Evolutionary conservation across 2,888 invertebrate species (phyloP).

Genomic region (Philereme transversata): DNA sequence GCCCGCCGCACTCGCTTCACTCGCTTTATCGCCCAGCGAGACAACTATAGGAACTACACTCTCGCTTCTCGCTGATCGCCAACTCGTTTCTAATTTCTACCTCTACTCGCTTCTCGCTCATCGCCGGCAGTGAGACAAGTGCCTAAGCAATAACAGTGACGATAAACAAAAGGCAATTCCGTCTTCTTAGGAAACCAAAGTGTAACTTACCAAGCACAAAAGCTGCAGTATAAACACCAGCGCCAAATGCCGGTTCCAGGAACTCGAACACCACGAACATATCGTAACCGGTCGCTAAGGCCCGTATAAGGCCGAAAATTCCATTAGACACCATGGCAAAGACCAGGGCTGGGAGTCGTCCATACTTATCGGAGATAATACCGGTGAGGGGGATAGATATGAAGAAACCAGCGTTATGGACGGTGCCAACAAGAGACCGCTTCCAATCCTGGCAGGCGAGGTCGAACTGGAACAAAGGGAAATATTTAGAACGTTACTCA

Average conservation of each 20-base stretch:
- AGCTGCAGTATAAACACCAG: slow-evolving; percentile 84
- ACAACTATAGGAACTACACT: no score
- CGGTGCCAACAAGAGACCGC: slow-evolving; percentile 88
- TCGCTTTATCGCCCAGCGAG: no score
- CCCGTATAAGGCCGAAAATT: slow-evolving; percentile 82
- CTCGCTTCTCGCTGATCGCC: no score
- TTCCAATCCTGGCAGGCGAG: slow-evolving; percentile 89
- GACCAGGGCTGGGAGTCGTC: slow-evolving; percentile 85
- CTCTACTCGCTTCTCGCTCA: no score
- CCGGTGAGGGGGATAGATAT: slow-evolving; percentile 89
- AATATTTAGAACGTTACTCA: not conserved
- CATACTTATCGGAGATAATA: slow-evolving; percentile 87
- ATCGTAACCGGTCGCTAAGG: slow-evolving; percentile 82
- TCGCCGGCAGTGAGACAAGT: no score
- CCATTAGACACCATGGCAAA: slow-evolving; percentile 82
- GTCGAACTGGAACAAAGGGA: slow-evolving; percentile 81
- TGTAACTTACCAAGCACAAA: slow-evolving; percentile 86
- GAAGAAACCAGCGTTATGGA: slow-evolving; percentile 90
- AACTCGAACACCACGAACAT: slow-evolving; percentile 85
- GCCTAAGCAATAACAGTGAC: no score
- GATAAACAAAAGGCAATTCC: no score
- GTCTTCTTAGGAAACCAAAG: slow-evolving; percentile 20
- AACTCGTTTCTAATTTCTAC: no score
- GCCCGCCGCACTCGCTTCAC: no score
- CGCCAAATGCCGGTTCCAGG: slow-evolving; percentile 82